phyloP scores from a whole-genome alignment of 2,888 invertebrate species.

The Bibio marci region DNA sequence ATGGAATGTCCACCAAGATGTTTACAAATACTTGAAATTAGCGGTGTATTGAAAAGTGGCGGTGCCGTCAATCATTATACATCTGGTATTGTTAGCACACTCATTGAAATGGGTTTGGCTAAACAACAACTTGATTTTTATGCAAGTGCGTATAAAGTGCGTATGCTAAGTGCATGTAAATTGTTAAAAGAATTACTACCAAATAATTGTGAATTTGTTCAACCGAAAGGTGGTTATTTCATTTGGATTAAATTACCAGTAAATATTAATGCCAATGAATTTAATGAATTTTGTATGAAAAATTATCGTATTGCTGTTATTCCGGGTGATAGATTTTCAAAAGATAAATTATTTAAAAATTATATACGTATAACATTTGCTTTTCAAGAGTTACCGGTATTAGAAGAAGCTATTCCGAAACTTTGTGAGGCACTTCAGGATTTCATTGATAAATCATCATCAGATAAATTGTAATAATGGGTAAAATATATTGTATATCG shows the following conservation, averaged over 20 bases:
- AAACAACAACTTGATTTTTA: constrained; percentile 30
- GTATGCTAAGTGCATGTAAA: constrained; percentile 28
- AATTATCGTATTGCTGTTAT: constrained; percentile 30
- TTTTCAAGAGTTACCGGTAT: constrained; percentile 27
- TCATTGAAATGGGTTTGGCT: constrained; percentile 33
- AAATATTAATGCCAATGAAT: constrained; percentile 22
- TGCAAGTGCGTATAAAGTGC: constrained; percentile 24
- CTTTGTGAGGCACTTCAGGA: constrained; percentile 21
- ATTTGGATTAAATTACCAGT: constrained; percentile 38
- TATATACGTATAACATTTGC: constrained; percentile 33
- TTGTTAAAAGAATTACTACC: constrained; percentile 30
- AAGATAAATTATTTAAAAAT: constrained; percentile 21
- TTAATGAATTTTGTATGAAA: constrained; percentile 27
- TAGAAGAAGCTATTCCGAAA: constrained; percentile 22
- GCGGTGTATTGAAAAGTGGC: constrained; percentile 36
- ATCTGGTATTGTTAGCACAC: constrained; percentile 33
- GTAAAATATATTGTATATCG: too few relatives aligned
- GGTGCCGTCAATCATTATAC: constrained; percentile 43
- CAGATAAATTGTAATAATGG: too few relatives aligned
- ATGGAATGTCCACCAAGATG: constrained; percentile 35
- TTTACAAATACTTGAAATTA: constrained; percentile 24
- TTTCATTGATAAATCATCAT: too few relatives aligned
- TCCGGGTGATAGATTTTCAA: constrained; percentile 29
- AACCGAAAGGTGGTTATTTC: constrained; percentile 40
- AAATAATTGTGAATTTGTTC: constrained; percentile 22